Percentiles rank a stretch among this genome's conserved stretches.
phyloP scores from a whole-genome alignment of 2,888 invertebrate species.

The Noctuana brunneofusca region DNA sequence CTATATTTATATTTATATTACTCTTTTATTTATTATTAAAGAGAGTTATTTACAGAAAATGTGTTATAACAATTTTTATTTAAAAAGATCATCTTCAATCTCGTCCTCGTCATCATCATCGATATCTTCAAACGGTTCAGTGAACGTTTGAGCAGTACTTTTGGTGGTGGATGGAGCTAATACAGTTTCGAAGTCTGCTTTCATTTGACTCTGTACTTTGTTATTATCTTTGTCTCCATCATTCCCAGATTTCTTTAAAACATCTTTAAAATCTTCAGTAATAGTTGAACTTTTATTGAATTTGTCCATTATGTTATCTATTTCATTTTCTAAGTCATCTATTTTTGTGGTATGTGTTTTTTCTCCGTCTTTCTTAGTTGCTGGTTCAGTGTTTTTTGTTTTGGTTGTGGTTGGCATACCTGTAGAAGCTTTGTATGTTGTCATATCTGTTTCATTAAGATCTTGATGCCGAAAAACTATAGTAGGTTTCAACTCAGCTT shows the following conservation, averaged over 20 bases:
- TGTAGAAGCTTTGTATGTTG: neutral
- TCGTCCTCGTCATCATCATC: slow-evolving; percentile 11
- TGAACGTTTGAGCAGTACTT: slow-evolving; percentile 10
- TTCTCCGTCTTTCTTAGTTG: neutral
- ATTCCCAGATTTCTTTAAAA: neutral
- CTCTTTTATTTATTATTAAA: no score
- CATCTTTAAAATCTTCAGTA: neutral
- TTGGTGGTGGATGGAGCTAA: neutral
- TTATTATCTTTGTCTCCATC: neutral
- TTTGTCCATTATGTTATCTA: slow-evolving; percentile 1
- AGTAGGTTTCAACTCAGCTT: neutral
- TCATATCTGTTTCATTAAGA: neutral
- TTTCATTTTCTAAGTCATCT: slow-evolving; percentile 15
- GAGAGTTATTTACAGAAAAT: no score
- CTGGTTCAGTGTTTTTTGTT: neutral
- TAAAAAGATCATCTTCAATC: neutral
- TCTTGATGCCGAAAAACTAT: neutral
- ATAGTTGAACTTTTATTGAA: neutral
- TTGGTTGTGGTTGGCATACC: neutral
- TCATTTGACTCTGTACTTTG: neutral
- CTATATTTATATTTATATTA: no score
- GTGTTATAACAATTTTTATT: neutral
- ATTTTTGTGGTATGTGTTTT: neutral
- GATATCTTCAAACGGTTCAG: slow-evolving; percentile 12
- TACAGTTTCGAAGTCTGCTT: neutral